Conservation (phyloP, 2,888 invertebrate species). For the Abrostola tripartita region DNA sequence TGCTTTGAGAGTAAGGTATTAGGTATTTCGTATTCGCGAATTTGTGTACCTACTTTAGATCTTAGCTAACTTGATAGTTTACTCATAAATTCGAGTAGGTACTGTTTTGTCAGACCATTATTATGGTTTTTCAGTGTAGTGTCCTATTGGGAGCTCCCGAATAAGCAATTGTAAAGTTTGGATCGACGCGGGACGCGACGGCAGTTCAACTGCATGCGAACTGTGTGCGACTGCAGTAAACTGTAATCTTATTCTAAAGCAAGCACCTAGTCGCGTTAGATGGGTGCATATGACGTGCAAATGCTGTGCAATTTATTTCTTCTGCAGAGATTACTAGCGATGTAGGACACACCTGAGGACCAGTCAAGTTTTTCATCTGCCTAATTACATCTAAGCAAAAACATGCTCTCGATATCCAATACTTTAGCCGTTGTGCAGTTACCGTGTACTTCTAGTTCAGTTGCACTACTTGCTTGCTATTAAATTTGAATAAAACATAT, state of each 20-base stretch:
- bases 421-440: conserved; percentile 2
- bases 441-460: conserved; percentile 1
- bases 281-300: too few species aligned
- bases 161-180: too few species aligned
- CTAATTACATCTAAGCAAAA: conserved; percentile 1
- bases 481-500: neutral
- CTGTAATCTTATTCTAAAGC: neutral
- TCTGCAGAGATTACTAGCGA: neutral
- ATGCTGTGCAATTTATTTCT: neutral
- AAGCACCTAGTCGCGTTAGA: neutral
- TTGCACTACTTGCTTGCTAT: neutral
- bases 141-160: too few species aligned
- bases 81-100: too few species aligned
- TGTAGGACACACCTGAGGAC: conserved; percentile 3
- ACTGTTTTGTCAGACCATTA: too few species aligned
- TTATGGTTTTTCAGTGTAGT: too few species aligned
- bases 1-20: neutral
- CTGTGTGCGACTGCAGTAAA: neutral
- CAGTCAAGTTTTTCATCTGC: conserved; percentile 1
- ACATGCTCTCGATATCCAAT: conserved; percentile 4
- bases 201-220: neutral
- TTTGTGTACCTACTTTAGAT: too few species aligned
- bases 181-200: too few species aligned
- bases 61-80: too few species aligned
- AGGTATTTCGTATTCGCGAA: too few species aligned